Evolutionary conservation across 92 coral and sea anemone genomes (phyloP).

Genomic region (Montipora capitata): DNA sequence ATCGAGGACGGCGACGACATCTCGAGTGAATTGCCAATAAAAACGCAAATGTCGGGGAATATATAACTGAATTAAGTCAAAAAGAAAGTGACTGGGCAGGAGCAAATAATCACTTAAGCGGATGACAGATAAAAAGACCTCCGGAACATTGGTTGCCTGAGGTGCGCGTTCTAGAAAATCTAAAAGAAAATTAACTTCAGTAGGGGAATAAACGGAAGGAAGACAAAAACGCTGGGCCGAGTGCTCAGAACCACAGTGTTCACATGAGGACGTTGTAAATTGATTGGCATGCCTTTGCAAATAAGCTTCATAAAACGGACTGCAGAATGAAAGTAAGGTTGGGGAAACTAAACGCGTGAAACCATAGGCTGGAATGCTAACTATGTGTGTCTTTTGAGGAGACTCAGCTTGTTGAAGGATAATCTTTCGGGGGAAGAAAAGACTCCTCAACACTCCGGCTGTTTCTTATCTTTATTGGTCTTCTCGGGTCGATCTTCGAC

Average conservation of each 20-base stretch:
- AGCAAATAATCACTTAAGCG: background rate
- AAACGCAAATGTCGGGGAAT: background rate
- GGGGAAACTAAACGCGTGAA: slow-evolving; percentile 1
- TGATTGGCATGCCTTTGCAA: background rate
- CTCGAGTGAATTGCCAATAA: background rate
- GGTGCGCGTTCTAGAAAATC: background rate
- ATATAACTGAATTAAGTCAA: background rate
- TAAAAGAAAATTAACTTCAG: background rate
- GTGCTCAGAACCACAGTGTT: background rate
- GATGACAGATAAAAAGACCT: background rate
- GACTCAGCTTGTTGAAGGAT: background rate
- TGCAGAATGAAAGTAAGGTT: background rate
- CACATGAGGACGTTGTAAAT: too few species aligned
- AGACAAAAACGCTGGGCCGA: background rate
- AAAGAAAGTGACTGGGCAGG: background rate
- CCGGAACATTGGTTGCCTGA: background rate
- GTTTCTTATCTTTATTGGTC: too few species aligned
- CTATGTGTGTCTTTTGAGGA: background rate
- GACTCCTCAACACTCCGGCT: too few species aligned
- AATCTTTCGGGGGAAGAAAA: too few species aligned
- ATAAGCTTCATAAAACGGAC: background rate
- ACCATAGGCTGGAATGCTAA: background rate
- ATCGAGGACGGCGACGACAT: background rate
- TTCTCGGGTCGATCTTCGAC: too few species aligned
- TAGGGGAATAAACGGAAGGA: background rate